Base-by-base conservation (phyloP, 2,113 vertebrate species). In the Agapornis roseicollis region DNA sequence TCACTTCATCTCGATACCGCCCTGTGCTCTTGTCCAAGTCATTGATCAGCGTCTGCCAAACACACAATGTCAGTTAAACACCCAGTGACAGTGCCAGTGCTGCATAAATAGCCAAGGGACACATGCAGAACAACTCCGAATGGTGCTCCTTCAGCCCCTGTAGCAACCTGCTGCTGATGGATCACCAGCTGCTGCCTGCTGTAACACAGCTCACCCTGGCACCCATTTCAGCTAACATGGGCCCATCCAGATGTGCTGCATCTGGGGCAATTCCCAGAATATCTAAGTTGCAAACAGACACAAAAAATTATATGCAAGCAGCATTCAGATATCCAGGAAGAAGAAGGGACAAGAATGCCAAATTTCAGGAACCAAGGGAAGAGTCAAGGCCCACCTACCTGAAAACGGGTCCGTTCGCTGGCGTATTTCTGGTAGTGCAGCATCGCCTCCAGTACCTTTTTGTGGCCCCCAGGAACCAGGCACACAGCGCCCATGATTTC, bases 401-500 rank as follows among this genome's bases (percentile, higher is more conserved):
- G 99, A 92, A 99, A 99, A 49, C 99, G 98, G 9, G 99, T 99
- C 90, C 99, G 98, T 95, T 99, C 99, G 2, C 98, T 99, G 97
- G 99, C 99, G 0, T 99, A 99, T 96, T 99, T 99, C 97, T 99
- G 99, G 97, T 99, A 99, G 96, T 99, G 99, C 97, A 99, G 97
- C 99, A 99, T 99, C 17, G 99, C 98, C 97, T 99, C 98, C 96
- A 99, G 97, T 85, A 99, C 99, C 95, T 99, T 99, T 65, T 98
- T 99, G 98, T 99, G 99, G 49, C 99, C 99, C 2, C 99, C 99
- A 0, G 99, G 99, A 96, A 99, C 99, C 97, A 99, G 98, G 97
- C 99, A 99, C 95, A 99, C 99, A 6, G 99, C 99, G 46, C 99
- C 99, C 99, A 99, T 98, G 98, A 99, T 99, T 98, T 99, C 99